A percentile compares a stretch with the other conserved stretches of the same genome.
These are phyloP conservation scores for Proisotoma minuta DNA, from an alignment of 2,888 invertebrate genomes.

Conservation along the genomic window DNA sequence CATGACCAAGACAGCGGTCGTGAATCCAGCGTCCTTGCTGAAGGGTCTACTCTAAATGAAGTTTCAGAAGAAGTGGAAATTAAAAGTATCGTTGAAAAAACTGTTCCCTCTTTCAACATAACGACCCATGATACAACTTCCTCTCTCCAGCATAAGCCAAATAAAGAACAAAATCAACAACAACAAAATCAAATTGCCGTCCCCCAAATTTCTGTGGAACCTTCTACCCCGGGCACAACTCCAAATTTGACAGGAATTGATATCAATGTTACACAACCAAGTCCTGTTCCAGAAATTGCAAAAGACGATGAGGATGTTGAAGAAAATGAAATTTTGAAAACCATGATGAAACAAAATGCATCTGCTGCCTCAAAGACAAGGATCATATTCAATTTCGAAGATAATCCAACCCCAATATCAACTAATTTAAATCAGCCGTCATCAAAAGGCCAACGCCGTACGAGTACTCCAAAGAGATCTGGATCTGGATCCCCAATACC, in stretches of 20 bases:
- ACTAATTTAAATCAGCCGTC: neutral
- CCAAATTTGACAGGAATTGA: neutral
- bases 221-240: neutral
- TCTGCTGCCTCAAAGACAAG: neutral
- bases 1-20: neutral
- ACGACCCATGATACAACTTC: neutral
- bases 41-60: neutral
- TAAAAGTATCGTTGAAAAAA: neutral
- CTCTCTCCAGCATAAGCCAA: neutral
- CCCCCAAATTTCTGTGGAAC: neutral
- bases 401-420: constrained; percentile 1
- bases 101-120: too few relatives aligned
- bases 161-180: neutral
- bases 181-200: neutral
- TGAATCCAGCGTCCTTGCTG: neutral
- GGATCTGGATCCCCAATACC: constrained; percentile 30
- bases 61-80: neutral
- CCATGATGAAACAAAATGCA: neutral
- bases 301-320: neutral
- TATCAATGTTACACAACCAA: constrained; percentile 9
- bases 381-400: constrained; percentile 15
- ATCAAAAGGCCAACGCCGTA: constrained; percentile 21
- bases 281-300: constrained; percentile 15
- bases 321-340: neutral
- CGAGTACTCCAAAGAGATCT: constrained; percentile 42